Evolutionary conservation across 2,888 invertebrate genomes (phyloP), one percentile per base, ranked within the genome.

Genomic region (Creontiades dilutus): DNA sequence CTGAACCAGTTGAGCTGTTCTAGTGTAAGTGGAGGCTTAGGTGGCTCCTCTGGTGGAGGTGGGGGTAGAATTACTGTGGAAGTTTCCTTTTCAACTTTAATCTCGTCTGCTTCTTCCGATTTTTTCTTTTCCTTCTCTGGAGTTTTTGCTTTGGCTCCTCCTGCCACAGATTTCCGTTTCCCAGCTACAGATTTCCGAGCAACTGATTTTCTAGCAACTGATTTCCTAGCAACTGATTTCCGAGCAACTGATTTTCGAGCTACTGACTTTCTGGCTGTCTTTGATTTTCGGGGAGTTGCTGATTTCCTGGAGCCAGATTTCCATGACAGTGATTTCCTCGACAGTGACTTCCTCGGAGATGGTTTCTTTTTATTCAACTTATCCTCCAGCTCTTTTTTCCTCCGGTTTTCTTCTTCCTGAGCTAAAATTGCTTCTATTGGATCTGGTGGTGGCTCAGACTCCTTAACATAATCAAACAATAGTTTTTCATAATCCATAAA

Each of bases 401-500:
- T 68, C 46, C 78, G n/a, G 0, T 13, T n/a, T 16, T 80, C 80
- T 14, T 78, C 61, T 14, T 61, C 37, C 55, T 68, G 5, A 12
- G 19, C 68, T 23, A 68, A 68, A 68, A 68, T 19, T 0, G 68
- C 68, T 61, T 85, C 85, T n/a, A 37, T 19, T 1, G 61, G 85
- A 3, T 88, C 88, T 13, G 52, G 28, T 9, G 88, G 88, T 0
- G 88, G 88, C 37, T 88, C 88, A 12, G n/a, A 13, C 28, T 88
- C 88, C 47, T 52, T 78, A 19, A 88, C 88, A 28, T 88, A 88
- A 19, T 88, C 80, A 13, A 52, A 37, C 88, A 88, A 37, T 55
- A 88, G 14, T 37, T 80, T 78, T n/a, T 88, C 88, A 78, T 52
- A 88, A 28, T 88, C 88, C 78, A 88, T n/a, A 55, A 88, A 88